Percentiles rank a stretch among this genome's conserved stretches.
phyloP scores from a whole-genome alignment of 2,888 invertebrate species.

The Pecten maximus region DNA sequence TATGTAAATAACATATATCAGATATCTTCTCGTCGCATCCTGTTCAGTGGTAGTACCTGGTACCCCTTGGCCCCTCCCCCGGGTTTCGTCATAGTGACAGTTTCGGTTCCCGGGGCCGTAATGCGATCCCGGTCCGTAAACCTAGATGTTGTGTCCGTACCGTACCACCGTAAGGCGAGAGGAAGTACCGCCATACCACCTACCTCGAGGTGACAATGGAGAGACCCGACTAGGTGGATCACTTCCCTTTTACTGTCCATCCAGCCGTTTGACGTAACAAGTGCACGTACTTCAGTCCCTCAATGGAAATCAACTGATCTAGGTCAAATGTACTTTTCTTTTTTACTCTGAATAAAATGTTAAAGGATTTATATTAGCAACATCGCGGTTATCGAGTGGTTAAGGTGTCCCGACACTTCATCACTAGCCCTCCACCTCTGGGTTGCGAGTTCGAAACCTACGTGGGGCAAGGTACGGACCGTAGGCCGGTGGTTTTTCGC shows the following conservation, averaged over 20 bases:
- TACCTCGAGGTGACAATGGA: neutral
- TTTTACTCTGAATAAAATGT: too few species aligned
- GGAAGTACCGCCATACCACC: neutral
- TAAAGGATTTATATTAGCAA: too few species aligned
- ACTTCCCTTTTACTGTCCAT: neutral
- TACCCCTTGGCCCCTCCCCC: neutral
- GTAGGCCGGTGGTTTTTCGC: too few species aligned
- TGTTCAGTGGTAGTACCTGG: neutral
- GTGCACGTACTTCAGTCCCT: neutral
- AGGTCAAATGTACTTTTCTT: neutral
- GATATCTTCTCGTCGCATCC: neutral
- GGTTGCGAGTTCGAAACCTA: too few species aligned
- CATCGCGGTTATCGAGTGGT: too few species aligned
- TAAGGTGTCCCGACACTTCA: too few species aligned
- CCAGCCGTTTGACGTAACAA: neutral
- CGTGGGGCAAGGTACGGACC: too few species aligned
- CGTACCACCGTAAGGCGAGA: neutral
- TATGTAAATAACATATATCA: neutral
- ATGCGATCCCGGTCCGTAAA: neutral
- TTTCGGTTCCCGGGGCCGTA: neutral
- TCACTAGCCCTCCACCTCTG: too few species aligned
- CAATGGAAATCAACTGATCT: neutral
- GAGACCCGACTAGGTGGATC: neutral
- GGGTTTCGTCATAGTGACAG: conserved; percentile 1
- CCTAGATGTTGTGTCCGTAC: neutral